phyloP scores from a whole-genome alignment of 2,113 vertebrate species.

The Isichthys henryi region DNA sequence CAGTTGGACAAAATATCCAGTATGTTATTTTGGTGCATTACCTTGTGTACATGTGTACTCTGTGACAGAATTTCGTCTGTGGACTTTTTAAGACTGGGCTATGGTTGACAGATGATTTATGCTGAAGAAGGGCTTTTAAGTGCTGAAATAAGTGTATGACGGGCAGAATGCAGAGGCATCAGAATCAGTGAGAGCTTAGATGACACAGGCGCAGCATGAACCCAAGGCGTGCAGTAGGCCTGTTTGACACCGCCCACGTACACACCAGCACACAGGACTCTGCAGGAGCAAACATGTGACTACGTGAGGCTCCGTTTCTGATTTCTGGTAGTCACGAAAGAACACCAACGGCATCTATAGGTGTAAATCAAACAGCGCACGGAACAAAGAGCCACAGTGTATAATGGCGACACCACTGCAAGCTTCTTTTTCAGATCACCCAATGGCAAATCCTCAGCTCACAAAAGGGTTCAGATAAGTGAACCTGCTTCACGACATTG shows the following conservation, averaged over 20 bases:
- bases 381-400: neutral
- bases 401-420: neutral
- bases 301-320: neutral
- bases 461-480: neutral
- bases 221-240: conserved; percentile 17
- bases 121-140: neutral
- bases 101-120: neutral
- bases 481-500: neutral
- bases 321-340: neutral
- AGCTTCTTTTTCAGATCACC: neutral
- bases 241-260: neutral
- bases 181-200: conserved; percentile 32
- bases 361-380: neutral
- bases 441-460: neutral
- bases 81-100: neutral
- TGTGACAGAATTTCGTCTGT: neutral
- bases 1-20: neutral
- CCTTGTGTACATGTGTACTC: neutral
- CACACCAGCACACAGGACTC: neutral
- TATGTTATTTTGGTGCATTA: neutral
- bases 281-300: neutral
- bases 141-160: neutral
- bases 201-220: conserved; percentile 23
- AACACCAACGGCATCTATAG: neutral
- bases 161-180: conserved; percentile 23